Conservation (phyloP, 2,888 invertebrate species). For the Lycocerus yunnanus region DNA sequence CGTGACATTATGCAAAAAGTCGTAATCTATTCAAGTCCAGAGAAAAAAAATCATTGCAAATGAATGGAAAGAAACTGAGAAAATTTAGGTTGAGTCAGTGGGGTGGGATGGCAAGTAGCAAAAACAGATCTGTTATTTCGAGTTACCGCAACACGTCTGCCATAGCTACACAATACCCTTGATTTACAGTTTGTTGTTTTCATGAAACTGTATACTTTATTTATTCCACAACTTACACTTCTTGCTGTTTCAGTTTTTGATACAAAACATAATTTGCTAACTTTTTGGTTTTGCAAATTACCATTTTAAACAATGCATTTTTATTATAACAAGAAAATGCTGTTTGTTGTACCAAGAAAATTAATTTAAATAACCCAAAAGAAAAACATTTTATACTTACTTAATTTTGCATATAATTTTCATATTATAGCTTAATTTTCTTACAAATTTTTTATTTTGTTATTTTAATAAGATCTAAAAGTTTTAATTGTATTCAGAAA, state of each 20-base stretch:
- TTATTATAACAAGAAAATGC: not conserved
- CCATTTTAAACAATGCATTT: not conserved
- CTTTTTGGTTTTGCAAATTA: constrained; percentile 1
- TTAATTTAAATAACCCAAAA: not conserved
- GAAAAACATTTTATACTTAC: not conserved
- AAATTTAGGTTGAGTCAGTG: constrained; percentile 13
- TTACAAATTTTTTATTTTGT: not conserved
- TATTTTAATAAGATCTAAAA: not conserved
- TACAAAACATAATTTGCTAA: constrained; percentile 7
- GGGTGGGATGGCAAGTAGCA: constrained; percentile 8
- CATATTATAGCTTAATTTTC: not conserved
- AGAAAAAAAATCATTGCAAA: constrained; percentile 7
- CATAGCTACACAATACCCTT: constrained; percentile 13
- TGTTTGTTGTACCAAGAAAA: not conserved
- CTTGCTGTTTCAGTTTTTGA: constrained; percentile 14
- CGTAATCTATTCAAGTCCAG: constrained; percentile 7
- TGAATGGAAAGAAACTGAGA: constrained; percentile 12
- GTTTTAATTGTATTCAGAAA: not conserved
- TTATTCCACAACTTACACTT: constrained; percentile 18
- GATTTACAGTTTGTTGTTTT: constrained; percentile 24
- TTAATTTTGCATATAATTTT: not conserved
- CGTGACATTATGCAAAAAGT: constrained; percentile 9
- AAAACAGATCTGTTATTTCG: constrained; percentile 18
- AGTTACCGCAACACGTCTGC: constrained; percentile 21
- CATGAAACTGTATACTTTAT: constrained; percentile 18